Evolutionary conservation across 2,797 vertebrate species (phyloP).

Genomic region (Sebastolobus altivelis): DNA sequence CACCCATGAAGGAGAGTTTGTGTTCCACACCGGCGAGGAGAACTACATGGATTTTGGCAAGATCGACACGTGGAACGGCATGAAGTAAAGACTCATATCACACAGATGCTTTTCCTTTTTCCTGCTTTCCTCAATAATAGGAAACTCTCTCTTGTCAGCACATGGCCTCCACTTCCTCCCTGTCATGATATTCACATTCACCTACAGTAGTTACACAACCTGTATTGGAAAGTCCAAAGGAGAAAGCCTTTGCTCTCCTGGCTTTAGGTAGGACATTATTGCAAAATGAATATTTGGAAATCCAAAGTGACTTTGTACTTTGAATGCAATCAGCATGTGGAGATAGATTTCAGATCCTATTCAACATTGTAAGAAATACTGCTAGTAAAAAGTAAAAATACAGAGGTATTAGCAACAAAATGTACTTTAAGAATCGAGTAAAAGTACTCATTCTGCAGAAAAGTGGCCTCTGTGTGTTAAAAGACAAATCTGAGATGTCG

Average conservation of each 20-base stretch:
- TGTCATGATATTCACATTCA: slow-evolving; percentile 24
- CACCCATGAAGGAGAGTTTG: slow-evolving; percentile 88
- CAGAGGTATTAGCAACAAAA: not conserved
- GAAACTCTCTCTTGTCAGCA: slow-evolving; percentile 15
- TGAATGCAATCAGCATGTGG: slow-evolving; percentile 5
- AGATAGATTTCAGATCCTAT: not conserved
- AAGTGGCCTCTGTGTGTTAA: not conserved
- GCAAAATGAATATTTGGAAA: slow-evolving; percentile 61
- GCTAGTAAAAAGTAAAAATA: not conserved
- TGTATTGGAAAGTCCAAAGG: slow-evolving; percentile 51
- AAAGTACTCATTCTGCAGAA: not conserved
- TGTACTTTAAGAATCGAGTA: not conserved
- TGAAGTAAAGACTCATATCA: slow-evolving; percentile 77
- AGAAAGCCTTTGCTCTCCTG: slow-evolving; percentile 48
- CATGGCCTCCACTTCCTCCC: slow-evolving; percentile 7
- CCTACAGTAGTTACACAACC: slow-evolving; percentile 37
- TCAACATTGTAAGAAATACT: not conserved
- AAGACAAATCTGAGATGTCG: not conserved
- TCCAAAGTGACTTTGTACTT: slow-evolving; percentile 49
- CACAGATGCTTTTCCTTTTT: not conserved
- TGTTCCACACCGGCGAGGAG: slow-evolving; percentile 86
- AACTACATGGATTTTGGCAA: slow-evolving; percentile 88
- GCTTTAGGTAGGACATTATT: slow-evolving; percentile 31
- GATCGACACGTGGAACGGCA: slow-evolving; percentile 88
- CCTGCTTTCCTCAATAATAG: not conserved